Base-by-base conservation (phyloP, 1,140 invertebrate genomes). In the Papilio xuthus region DNA sequence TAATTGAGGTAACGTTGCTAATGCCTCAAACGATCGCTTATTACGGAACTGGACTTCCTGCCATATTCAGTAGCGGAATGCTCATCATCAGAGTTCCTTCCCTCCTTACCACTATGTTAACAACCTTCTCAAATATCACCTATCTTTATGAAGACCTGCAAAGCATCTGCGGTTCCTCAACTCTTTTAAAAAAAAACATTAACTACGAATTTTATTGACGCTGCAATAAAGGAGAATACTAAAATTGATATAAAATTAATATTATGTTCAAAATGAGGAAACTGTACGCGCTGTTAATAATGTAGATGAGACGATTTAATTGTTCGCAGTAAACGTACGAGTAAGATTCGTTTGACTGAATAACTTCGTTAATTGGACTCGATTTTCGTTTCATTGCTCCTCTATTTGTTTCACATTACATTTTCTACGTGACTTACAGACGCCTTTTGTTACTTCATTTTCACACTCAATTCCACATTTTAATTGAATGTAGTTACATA, bases 331-430 rank as follows among this genome's bases (percentile, higher is more conserved):
- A 13, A 67, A 28, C 60, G 60, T 18, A 15, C 26, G 26, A 28
- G 3, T 67, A 26, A 70, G 10, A 72, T 72, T 42, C 23, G 41
- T 72, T 26, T 72, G 71, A 72, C 71, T 72, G 41, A 20, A 47
- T 47, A 47, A 47, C 71, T 72, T 72, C 23, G 20, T 72, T 72
- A 72, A 72, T 72, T 72, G 71, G 23, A 23, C 41, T 47, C 42
- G 71, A 72, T 72, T 67, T 28, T 32, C 60, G 60, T 67, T 67
- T 67, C 60, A 67, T 28, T 32, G 26, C 26, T 15, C 26, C n/a
- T 23, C 41, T 20, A 26, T 47, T 72, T 26, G 23, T 41, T 41
- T 42, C 20, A 47, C 20, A 72, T 71, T 72, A 72, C n/a, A 44
- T 44, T 72, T 44, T 47, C 20, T 42, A 26, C 71, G 71, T 72